Conservation (phyloP, 2,113 vertebrate genomes). For the Caranx melampygus region DNA sequence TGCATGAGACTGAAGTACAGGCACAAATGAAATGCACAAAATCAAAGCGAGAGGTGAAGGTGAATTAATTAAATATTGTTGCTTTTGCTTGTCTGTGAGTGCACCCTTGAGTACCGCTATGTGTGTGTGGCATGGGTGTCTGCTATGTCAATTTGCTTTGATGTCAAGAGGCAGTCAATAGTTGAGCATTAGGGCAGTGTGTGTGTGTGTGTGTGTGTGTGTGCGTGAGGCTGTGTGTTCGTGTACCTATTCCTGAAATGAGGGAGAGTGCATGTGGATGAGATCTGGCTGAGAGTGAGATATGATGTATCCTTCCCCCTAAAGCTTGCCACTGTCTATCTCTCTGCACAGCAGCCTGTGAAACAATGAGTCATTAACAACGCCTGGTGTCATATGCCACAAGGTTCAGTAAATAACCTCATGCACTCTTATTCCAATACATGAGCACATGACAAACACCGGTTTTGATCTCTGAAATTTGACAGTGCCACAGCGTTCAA, state of each 20-base stretch:
- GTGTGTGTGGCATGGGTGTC: conserved; percentile 26
- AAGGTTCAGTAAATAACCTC: conserved; percentile 50
- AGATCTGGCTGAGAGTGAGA: conserved; percentile 40
- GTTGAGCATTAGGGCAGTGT: conserved; percentile 24
- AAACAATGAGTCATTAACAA: conserved; percentile 74
- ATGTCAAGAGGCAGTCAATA: conserved; percentile 62
- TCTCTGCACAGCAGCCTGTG: conserved; percentile 62
- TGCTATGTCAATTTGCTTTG: conserved; percentile 63
- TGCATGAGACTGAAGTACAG: conserved; percentile 44
- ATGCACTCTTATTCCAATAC: conserved; percentile 10
- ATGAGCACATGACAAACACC: conserved; percentile 38
- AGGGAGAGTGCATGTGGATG: conserved; percentile 8
- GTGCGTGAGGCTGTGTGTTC: background rate
- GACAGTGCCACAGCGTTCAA: conserved; percentile 46
- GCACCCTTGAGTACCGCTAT: conserved; percentile 9
- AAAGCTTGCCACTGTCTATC: conserved; percentile 64
- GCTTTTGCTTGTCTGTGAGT: conserved; percentile 30
- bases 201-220: conserved; percentile 18
- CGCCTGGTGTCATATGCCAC: conserved; percentile 46
- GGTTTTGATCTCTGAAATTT: conserved; percentile 57
- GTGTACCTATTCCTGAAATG: conserved; percentile 6
- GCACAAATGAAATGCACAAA: conserved; percentile 47
- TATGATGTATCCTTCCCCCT: conserved; percentile 46
- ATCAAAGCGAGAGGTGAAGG: conserved; percentile 25
- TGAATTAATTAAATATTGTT: conserved; percentile 45